Percentiles rank a stretch among this genome's conserved stretches.
Evolutionary conservation across 2,113 vertebrate genomes (phyloP).

Genomic region (Lampris megalopsis): DNA sequence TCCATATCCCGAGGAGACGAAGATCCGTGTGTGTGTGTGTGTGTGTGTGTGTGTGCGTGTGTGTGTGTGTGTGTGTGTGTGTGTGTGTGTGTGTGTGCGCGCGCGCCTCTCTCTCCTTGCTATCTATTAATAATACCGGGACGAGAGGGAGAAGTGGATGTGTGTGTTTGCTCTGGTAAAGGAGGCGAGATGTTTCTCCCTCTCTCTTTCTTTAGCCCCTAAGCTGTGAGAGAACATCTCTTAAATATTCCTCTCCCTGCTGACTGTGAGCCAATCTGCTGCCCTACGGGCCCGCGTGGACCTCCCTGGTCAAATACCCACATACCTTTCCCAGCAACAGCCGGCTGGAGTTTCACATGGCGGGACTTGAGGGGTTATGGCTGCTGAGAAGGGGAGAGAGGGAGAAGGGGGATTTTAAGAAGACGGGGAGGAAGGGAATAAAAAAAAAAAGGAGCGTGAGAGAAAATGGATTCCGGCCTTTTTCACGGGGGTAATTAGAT

Average conservation of each 20-base stretch:
- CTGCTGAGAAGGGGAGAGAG: constrained; percentile 3
- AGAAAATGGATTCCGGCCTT: constrained; percentile 16
- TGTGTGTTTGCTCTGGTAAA: constrained; percentile 70
- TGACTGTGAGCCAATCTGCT: constrained; percentile 70
- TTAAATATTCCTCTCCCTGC: constrained; percentile 76
- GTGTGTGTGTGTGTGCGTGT: constrained; percentile 19
- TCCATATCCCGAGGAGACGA: constrained; percentile 82
- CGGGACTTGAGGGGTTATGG: constrained; percentile 40
- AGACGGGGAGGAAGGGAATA: neutral
- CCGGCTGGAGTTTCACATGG: constrained; percentile 37
- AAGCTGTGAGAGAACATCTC: constrained; percentile 76
- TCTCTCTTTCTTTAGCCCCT: constrained; percentile 59
- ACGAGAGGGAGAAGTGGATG: constrained; percentile 55
- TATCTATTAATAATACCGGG: constrained; percentile 81
- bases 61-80: constrained; percentile 43
- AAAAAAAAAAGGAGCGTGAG: neutral
- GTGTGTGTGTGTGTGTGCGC: constrained; percentile 22
- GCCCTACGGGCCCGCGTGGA: constrained; percentile 74
- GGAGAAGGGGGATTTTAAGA: neutral
- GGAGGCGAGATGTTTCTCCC: constrained; percentile 68
- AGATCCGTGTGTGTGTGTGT: constrained; percentile 61
- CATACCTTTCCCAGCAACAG: constrained; percentile 68
- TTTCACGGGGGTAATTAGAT: constrained; percentile 36
- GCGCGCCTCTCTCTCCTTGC: constrained; percentile 67
- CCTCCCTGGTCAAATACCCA: constrained; percentile 72